phyloP scores from a whole-genome alignment of 2,797 vertebrate species.

The Eulemur rubriventer region DNA sequence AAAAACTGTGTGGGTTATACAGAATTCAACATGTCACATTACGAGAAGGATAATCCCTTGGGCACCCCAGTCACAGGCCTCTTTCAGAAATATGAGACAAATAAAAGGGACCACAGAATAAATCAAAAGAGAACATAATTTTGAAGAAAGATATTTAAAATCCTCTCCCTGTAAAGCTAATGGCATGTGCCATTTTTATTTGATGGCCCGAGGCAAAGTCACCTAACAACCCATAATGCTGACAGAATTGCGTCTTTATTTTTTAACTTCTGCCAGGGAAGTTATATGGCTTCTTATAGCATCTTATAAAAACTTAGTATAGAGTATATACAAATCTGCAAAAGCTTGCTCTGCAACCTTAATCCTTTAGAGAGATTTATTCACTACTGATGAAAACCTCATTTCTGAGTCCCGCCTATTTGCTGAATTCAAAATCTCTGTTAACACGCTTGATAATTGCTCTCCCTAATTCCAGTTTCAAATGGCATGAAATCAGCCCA shows the following conservation, averaged over 20 bases:
- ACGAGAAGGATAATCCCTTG: not conserved
- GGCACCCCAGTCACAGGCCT: not conserved
- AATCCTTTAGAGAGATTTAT: slow-evolving; percentile 60
- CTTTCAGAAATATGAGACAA: slow-evolving; percentile 61
- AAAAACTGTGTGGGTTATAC: slow-evolving; percentile 35
- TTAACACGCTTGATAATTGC: slow-evolving; percentile 60
- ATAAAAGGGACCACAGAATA: slow-evolving; percentile 22
- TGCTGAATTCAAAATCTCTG: slow-evolving; percentile 73
- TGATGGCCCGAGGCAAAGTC: slow-evolving; percentile 69
- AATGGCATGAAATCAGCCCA: slow-evolving; percentile 72
- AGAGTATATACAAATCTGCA: slow-evolving; percentile 8
- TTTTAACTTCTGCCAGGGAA: slow-evolving; percentile 49
- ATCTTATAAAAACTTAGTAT: slow-evolving; percentile 55
- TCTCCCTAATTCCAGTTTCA: slow-evolving; percentile 57
- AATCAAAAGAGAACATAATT: slow-evolving; percentile 68
- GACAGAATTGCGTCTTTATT: slow-evolving; percentile 74
- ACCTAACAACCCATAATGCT: slow-evolving; percentile 58
- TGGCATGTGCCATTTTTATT: slow-evolving; percentile 73
- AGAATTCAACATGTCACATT: slow-evolving; percentile 51
- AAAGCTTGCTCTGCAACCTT: slow-evolving; percentile 35
- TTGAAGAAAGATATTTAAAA: slow-evolving; percentile 66
- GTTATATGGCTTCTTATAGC: slow-evolving; percentile 33
- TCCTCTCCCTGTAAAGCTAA: slow-evolving; percentile 32
- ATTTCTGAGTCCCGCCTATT: slow-evolving; percentile 70
- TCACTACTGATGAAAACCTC: slow-evolving; percentile 54